phyloP scores from a whole-genome alignment of 2,797 vertebrate species.

The Pogoniulus pusillus region DNA sequence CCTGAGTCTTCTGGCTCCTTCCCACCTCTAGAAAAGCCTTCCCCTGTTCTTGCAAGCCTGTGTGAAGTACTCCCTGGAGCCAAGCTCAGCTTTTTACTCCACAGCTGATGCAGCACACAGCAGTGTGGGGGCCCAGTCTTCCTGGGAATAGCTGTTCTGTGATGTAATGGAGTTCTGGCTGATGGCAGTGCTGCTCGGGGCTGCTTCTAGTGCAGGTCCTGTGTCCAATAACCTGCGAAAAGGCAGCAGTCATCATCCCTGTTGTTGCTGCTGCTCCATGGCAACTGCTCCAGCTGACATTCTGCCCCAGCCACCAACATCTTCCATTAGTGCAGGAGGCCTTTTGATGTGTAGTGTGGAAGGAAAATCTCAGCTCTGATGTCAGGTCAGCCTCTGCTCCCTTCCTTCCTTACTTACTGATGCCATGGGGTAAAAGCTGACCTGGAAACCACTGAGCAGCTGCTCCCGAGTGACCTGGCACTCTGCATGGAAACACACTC shows the following conservation, averaged over 20 bases:
- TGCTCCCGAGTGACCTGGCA: neutral
- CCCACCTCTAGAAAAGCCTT: neutral
- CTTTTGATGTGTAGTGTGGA: neutral
- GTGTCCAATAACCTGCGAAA: neutral
- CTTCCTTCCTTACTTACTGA: conserved; percentile 8
- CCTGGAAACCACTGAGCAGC: neutral
- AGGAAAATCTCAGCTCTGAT: conserved; percentile 18
- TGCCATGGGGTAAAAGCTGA: neutral
- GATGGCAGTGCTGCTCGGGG: neutral
- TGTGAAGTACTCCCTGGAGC: neutral
- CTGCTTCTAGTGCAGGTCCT: neutral
- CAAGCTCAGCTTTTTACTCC: neutral
- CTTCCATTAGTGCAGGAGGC: neutral
- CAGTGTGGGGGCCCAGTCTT: neutral
- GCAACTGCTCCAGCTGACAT: neutral
- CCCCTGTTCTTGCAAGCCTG: neutral
- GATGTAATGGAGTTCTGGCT: neutral
- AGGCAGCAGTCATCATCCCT: neutral
- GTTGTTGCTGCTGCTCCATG: neutral
- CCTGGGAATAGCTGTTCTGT: neutral
- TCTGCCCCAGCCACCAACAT: neutral
- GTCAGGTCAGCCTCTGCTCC: conserved; percentile 16
- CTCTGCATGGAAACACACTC: conserved; percentile 1
- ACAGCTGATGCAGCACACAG: neutral
- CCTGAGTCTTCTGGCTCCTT: neutral